A percentile compares a stretch with the other conserved stretches of the same genome.
phyloP scores from a whole-genome alignment of 1,140 invertebrate species.

The Radopholus similis region DNA sequence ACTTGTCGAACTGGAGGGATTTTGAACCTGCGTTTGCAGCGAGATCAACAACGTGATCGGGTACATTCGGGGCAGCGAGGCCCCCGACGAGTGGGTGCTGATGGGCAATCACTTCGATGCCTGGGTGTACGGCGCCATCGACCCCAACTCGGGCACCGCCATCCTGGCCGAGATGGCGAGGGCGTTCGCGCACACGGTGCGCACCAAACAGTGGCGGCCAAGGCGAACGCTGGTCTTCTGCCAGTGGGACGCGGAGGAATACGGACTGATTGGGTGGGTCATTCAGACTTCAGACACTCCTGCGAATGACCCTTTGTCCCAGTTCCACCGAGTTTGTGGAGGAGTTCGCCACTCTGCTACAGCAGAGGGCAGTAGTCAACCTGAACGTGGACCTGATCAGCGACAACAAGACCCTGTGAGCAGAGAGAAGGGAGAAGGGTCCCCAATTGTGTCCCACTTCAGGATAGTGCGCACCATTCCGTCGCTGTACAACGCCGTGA shows the following conservation, averaged over 20 bases:
- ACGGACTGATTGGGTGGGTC: conserved; percentile 39
- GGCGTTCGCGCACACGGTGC: conserved; percentile 60
- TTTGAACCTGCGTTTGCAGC: conserved; percentile 31
- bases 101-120: conserved; percentile 68
- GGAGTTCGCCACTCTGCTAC: conserved; percentile 49
- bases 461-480: conserved; percentile 44
- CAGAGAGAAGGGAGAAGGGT: background rate
- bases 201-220: conserved; percentile 61
- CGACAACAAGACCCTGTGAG: conserved; percentile 45
- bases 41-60: conserved; percentile 53
- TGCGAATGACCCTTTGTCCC: conserved; percentile 27
- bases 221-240: conserved; percentile 63
- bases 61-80: conserved; percentile 50
- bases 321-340: conserved; percentile 60
- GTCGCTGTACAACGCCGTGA: conserved; percentile 37
- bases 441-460: background rate
- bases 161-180: conserved; percentile 64
- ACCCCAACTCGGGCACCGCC: conserved; percentile 62
- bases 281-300: background rate
- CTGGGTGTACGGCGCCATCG: conserved; percentile 63
- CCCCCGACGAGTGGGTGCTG: conserved; percentile 65
- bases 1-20: background rate
- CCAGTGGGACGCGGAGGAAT: conserved; percentile 65
- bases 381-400: conserved; percentile 52
- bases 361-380: conserved; percentile 48